Percentiles rank a stretch among this genome's conserved stretches.
Conservation (phyloP, 1,140 invertebrate genomes). For the Drosophila dunni region DNA sequence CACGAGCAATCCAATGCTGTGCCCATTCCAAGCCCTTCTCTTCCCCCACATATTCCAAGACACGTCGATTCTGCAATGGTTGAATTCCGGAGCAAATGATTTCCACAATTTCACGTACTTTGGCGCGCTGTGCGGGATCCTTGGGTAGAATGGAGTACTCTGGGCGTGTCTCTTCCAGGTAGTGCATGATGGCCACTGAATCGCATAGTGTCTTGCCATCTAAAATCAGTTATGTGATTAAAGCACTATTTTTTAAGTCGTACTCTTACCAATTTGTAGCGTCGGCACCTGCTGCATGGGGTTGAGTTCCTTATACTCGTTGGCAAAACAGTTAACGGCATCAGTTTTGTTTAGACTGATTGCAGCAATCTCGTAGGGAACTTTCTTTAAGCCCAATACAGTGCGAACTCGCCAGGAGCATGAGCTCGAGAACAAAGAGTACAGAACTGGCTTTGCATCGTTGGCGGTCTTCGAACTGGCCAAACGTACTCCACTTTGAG, state of each 20-base stretch:
- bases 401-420: constrained; percentile 96
- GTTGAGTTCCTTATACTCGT: constrained; percentile 94
- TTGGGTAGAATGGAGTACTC: constrained; percentile 93
- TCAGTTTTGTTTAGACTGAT: constrained; percentile 94
- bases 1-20: constrained; percentile 94
- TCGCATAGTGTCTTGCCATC: constrained; percentile 93
- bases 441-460: constrained; percentile 89
- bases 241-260: constrained; percentile 24
- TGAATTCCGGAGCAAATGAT: constrained; percentile 96
- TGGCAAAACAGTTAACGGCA: constrained; percentile 90
- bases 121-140: constrained; percentile 92
- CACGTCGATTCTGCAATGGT: constrained; percentile 95
- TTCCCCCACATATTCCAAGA: constrained; percentile 92
- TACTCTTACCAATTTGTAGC: constrained; percentile 89
- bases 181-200: constrained; percentile 97
- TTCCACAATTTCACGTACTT: constrained; percentile 89
- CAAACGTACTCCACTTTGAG: background rate
- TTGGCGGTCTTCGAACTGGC: background rate
- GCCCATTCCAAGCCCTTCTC: constrained; percentile 95
- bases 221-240: constrained; percentile 48
- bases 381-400: constrained; percentile 95
- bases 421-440: constrained; percentile 95
- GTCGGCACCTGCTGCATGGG: constrained; percentile 97
- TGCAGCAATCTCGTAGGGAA: constrained; percentile 96
- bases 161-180: constrained; percentile 95